These are phyloP conservation scores for Romanogobio albipinnatus DNA, from an alignment of 2,113 vertebrate species.

Conservation along the genomic window DNA sequence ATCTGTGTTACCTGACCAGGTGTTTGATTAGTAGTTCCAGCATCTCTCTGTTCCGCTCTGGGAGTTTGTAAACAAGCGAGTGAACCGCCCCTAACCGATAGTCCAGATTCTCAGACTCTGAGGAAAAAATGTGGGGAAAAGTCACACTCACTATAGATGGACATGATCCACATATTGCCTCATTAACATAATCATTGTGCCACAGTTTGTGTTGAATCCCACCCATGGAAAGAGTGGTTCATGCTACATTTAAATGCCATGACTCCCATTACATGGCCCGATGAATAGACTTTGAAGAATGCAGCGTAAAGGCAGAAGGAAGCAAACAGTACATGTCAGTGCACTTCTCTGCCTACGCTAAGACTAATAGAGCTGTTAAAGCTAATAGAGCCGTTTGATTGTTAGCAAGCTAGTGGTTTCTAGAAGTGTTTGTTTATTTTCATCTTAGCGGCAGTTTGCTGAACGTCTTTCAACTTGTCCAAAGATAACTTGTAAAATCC, in stretches of 20 bases:
- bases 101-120: constrained; percentile 94
- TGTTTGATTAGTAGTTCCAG: constrained; percentile 90
- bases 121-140: constrained; percentile 16
- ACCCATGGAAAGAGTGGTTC: neutral
- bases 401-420: constrained; percentile 14
- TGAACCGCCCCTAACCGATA: constrained; percentile 91
- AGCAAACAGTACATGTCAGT: constrained; percentile 23
- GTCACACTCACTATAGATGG: neutral
- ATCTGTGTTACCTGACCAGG: constrained; percentile 84
- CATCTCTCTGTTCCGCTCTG: constrained; percentile 93
- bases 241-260: neutral
- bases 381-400: neutral
- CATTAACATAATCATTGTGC: neutral
- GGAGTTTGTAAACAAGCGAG: constrained; percentile 90
- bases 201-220: neutral
- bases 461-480: neutral
- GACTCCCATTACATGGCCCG: neutral
- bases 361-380: constrained; percentile 26
- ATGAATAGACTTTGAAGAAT: neutral
- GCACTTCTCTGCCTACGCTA: neutral
- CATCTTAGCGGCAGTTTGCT: neutral
- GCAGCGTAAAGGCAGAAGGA: neutral
- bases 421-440: constrained; percentile 19
- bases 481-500: neutral
- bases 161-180: neutral